Conservation (phyloP, 2,113 vertebrate species). For the Notarius lentiginosus region DNA sequence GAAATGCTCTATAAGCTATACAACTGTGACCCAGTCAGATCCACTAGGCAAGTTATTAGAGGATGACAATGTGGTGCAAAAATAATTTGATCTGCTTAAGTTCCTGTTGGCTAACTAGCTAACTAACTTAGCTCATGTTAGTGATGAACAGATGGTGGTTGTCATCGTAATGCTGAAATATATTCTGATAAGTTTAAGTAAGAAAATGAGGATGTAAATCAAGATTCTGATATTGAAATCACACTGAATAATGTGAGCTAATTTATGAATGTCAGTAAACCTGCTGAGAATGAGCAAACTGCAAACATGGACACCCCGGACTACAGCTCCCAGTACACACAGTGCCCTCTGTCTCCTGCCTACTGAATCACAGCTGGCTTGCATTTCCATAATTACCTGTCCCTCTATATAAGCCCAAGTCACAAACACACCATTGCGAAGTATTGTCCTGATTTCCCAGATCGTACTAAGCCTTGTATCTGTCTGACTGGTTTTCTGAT, state of each 20-base stretch:
- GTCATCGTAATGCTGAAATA: neutral
- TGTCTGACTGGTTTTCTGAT: too few relatives aligned
- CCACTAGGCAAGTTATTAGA: neutral
- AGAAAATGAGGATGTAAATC: neutral
- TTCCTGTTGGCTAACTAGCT: neutral
- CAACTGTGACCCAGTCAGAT: neutral
- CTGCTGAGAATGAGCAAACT: too few relatives aligned
- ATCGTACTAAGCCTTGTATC: too few relatives aligned
- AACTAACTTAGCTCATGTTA: neutral
- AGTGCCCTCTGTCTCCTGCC: too few relatives aligned
- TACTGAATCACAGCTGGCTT: too few relatives aligned
- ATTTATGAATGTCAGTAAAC: neutral
- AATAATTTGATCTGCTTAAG: neutral
- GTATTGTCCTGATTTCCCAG: too few relatives aligned
- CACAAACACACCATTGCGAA: too few relatives aligned
- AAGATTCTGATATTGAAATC: neutral
- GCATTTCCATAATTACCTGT: too few relatives aligned
- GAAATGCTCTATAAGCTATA: neutral
- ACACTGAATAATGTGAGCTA: neutral
- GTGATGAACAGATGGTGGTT: neutral
- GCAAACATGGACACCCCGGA: too few relatives aligned
- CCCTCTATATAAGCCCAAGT: too few relatives aligned
- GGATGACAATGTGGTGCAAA: neutral
- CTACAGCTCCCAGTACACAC: too few relatives aligned
- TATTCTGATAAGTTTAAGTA: neutral